phyloP scores from a whole-genome alignment of 1,140 invertebrate species.

The Hypsibius dujardini region DNA sequence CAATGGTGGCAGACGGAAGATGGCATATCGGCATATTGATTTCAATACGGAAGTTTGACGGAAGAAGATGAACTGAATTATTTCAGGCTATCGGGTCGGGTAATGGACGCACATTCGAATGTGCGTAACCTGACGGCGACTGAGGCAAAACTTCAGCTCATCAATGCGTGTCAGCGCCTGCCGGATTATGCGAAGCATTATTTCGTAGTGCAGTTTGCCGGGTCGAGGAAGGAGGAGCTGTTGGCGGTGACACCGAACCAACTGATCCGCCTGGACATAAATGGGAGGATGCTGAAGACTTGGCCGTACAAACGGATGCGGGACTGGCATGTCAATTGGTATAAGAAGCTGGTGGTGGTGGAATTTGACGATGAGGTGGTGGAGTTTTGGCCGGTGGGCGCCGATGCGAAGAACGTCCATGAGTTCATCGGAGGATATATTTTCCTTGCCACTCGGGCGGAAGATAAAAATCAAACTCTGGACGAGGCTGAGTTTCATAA shows the following conservation, averaged over 20 bases:
- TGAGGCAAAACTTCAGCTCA: conserved; percentile 90
- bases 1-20: too few species aligned
- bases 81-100: conserved; percentile 60
- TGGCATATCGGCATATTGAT: too few species aligned
- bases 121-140: conserved; percentile 70
- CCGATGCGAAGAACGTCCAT: conserved; percentile 92
- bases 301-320: conserved; percentile 96
- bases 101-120: conserved; percentile 88
- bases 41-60: conserved; percentile 17
- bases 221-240: conserved; percentile 48
- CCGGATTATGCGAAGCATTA: conserved; percentile 87
- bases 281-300: conserved; percentile 58
- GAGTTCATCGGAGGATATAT: conserved; percentile 99
- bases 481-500: conserved; percentile 98
- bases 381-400: conserved; percentile 76
- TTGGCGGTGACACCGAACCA: conserved; percentile 84
- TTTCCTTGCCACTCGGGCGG: conserved; percentile 89
- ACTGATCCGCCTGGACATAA: conserved; percentile 79
- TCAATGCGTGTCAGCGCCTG: conserved; percentile 91
- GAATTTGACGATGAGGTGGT: conserved; percentile 91
- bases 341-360: conserved; percentile 92
- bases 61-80: conserved; percentile 13
- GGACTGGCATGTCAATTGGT: conserved; percentile 99
- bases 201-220: conserved; percentile 83
- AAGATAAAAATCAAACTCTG: conserved; percentile 88